Conservation (phyloP, 2,113 vertebrate genomes). For the Nycticryphes semicollaris region DNA sequence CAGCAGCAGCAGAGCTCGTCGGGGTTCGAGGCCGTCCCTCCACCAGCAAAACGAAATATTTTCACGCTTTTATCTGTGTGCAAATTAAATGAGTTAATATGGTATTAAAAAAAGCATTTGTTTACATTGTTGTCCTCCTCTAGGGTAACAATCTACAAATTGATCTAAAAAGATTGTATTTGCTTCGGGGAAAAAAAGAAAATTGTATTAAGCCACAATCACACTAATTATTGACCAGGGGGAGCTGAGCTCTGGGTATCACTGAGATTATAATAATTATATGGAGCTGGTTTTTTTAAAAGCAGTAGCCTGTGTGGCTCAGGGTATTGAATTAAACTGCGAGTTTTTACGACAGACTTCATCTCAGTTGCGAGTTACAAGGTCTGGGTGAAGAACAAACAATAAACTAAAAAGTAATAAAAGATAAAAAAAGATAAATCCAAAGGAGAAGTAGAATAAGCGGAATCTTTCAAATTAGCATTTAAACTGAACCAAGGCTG, state of each 20-base stretch:
- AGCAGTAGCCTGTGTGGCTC: background rate
- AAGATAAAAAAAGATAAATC: background rate
- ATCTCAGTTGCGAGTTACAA: background rate
- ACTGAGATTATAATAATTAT: conserved; percentile 36
- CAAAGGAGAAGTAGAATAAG: background rate
- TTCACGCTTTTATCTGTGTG: conserved; percentile 57
- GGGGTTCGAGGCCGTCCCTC: background rate
- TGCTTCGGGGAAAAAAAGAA: conserved; percentile 40
- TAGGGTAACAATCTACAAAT: conserved; percentile 59
- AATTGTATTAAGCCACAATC: conserved; percentile 60
- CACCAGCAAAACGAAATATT: background rate
- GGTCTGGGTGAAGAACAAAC: background rate
- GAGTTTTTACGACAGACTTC: background rate
- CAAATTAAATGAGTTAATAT: conserved; percentile 68
- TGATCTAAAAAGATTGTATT: conserved; percentile 65
- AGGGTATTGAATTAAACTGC: background rate
- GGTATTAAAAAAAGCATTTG: conserved; percentile 16
- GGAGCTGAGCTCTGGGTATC: conserved; percentile 46
- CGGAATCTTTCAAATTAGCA: background rate
- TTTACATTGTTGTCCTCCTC: conserved; percentile 55
- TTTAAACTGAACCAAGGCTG: background rate
- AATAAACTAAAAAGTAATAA: background rate
- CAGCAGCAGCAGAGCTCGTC: background rate
- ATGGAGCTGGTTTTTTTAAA: conserved; percentile 20
- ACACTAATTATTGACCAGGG: conserved; percentile 54